Evolutionary conservation across 2,113 vertebrate species (phyloP).

Genomic region (Nyctereutes procyonoides): DNA sequence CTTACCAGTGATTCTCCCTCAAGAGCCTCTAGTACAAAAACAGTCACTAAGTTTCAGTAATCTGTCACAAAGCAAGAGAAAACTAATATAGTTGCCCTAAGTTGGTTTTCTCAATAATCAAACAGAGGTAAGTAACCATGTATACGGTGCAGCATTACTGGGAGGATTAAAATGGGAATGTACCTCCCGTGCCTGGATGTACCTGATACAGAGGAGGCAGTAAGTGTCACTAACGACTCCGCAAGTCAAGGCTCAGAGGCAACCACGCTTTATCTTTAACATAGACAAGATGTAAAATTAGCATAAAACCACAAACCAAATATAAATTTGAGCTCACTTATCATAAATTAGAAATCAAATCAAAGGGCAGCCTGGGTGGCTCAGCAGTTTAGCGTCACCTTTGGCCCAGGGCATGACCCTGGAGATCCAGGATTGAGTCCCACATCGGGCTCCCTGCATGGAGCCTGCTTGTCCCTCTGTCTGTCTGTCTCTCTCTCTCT

Average conservation of each 20-base stretch:
- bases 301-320: neutral
- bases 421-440: too few relatives aligned
- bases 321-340: neutral
- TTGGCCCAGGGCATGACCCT: too few relatives aligned
- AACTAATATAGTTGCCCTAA: neutral
- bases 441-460: too few relatives aligned
- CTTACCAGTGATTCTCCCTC: neutral
- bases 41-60: neutral
- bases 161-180: conserved; percentile 41
- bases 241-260: neutral
- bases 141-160: neutral
- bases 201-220: neutral
- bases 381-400: too few relatives aligned
- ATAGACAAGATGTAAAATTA: neutral
- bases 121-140: neutral
- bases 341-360: conserved; percentile 39
- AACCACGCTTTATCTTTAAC: neutral
- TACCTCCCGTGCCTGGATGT: neutral
- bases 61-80: neutral
- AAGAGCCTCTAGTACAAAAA: neutral
- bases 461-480: too few relatives aligned
- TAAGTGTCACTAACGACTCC: neutral
- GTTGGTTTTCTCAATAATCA: neutral
- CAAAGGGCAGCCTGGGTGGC: neutral
- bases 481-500: too few relatives aligned